These are phyloP conservation scores for Colaptes auratus DNA, from an alignment of 2,113 vertebrate genomes.

Conservation along the genomic window DNA sequence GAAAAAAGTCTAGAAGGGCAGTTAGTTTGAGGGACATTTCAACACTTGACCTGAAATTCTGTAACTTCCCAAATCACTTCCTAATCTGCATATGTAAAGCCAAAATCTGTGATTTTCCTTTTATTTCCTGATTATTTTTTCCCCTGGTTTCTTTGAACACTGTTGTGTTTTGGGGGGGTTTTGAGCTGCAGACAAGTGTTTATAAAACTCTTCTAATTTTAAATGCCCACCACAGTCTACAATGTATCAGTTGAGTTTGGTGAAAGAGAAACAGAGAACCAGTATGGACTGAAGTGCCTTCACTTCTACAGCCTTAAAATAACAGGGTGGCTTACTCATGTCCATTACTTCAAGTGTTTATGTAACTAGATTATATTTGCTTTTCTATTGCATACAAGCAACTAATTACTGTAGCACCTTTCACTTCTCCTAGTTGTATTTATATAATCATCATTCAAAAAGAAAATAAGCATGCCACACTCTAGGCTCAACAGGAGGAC, in stretches of 20 bases:
- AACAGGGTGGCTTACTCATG: background rate
- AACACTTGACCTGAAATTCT: background rate
- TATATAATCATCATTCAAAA: background rate
- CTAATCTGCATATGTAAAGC: background rate
- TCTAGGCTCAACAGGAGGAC: background rate
- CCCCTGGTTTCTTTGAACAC: background rate
- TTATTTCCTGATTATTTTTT: background rate
- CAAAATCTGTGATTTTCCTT: background rate
- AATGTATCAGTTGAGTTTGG: background rate
- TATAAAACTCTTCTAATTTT: background rate
- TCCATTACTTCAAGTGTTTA: background rate
- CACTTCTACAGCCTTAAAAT: background rate
- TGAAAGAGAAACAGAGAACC: background rate
- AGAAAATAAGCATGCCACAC: background rate
- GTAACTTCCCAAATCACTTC: background rate
- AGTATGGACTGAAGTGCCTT: background rate
- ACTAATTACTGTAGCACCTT: background rate
- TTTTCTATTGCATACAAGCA: constrained; percentile 4
- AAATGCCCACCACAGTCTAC: background rate
- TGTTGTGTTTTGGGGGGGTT: background rate
- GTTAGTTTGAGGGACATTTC: background rate
- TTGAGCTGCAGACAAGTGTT: background rate
- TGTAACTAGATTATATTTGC: constrained; percentile 7
- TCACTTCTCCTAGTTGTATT: background rate
- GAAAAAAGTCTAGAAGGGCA: background rate